Evolutionary conservation across 23 tunicate species (phyloP), one percentile per base, ranked within the genome.

Genomic region (Halocynthia roretzi): DNA sequence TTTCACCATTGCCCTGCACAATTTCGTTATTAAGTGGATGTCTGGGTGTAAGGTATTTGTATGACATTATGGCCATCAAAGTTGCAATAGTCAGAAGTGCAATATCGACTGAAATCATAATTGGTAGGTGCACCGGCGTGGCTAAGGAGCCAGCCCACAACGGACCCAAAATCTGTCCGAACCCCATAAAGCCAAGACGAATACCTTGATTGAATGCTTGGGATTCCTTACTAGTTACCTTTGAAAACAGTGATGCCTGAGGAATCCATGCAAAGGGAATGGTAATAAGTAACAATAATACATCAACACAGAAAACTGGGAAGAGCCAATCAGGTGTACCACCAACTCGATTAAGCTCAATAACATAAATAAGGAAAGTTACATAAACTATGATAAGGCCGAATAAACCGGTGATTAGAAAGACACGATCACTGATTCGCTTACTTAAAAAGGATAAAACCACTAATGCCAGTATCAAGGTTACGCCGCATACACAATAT

Each of bases 141-240:
- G 56, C 62, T 19, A 84, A 75, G 9, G 96, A 80, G 6, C 85
- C 72, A 11, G 96, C 89, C 96, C 96, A 90, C 44, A 90, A 53
- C 17, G 96, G 96, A 40, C 96, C 96, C 71, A 90, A 15, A 75
- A 90, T 90, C 77, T 83, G 88, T 19, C 96, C 96, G 11, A 90
- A n/a, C 9, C 96, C 80, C 72, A 77, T 85, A 2, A 69, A 72
- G 11, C 80, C 67, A 52, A 90, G 31, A 51, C 96, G 71, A 31
- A 90, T 70, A 7, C 96, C 96, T 80, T 90, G 96, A 80, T 90
- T 90, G 50, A 90, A 90, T n/a, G 91, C 89, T 90, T 90, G 96
- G 48, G 81, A 80, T 80, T 87, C 51, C 52, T 62, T 75, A 63
- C 83, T 90, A 8, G 96, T 90, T 12, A 84, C 20, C 40, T 90